phyloP scores from a whole-genome alignment of 37 sponge, comb jelly and placozoan species.

The Ianthella basta region DNA sequence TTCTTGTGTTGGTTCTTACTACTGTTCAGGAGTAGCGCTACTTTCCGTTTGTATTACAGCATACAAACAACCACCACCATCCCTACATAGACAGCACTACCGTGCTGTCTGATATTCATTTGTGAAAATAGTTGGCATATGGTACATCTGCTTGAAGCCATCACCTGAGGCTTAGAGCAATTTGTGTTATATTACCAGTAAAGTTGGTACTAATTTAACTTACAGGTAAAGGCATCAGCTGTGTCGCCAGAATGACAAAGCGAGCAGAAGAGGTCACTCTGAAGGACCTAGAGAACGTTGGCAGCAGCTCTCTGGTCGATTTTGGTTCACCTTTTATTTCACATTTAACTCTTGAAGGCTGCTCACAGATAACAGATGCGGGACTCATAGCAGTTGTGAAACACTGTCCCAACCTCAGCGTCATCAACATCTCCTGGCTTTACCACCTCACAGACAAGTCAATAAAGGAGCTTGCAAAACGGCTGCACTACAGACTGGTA shows the following conservation, averaged over 20 bases:
- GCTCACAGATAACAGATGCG: constrained; percentile 50
- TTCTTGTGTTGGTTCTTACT: too few species aligned
- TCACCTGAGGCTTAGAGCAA: background rate
- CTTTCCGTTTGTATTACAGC: too few species aligned
- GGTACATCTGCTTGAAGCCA: background rate
- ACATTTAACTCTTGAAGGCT: constrained; percentile 41
- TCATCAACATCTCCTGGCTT: constrained; percentile 52
- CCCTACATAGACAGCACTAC: too few species aligned
- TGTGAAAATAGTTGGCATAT: too few species aligned
- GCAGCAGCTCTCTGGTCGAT: constrained; percentile 42
- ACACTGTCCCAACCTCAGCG: constrained; percentile 67
- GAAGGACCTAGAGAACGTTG: constrained; percentile 41
- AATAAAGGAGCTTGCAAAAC: constrained; percentile 41
- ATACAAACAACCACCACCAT: too few species aligned
- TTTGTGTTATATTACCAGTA: background rate
- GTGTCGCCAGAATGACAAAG: constrained; percentile 41
- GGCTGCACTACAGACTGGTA: constrained; percentile 63
- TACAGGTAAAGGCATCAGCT: constrained; percentile 68
- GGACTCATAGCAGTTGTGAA: constrained; percentile 51
- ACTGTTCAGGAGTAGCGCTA: too few species aligned
- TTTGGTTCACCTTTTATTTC: constrained; percentile 38
- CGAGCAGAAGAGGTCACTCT: constrained; percentile 55
- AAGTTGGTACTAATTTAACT: background rate
- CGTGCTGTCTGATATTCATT: too few species aligned
- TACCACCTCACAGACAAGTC: constrained; percentile 57